Evolutionary conservation across 1,140 invertebrate species (phyloP).

Genomic region (Nymphalis io): DNA sequence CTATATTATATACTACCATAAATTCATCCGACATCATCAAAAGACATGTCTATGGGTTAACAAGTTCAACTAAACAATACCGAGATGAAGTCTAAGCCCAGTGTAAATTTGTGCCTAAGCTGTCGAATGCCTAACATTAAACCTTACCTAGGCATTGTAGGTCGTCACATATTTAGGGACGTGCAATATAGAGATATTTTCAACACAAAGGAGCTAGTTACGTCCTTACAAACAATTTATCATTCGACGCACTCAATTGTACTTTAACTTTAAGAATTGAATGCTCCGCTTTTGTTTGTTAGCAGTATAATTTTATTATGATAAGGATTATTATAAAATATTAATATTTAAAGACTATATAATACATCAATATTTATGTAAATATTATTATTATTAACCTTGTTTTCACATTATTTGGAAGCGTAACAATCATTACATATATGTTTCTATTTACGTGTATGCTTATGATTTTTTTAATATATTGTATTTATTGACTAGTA

Average conservation of each 20-base stretch:
- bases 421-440: too few species aligned
- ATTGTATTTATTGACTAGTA: too few species aligned
- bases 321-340: neutral
- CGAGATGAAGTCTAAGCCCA: neutral
- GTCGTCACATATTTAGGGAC: conserved; percentile 49
- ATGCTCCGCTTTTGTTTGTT: neutral
- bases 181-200: conserved; percentile 36
- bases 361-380: too few species aligned
- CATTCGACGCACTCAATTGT: conserved; percentile 45
- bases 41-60: neutral
- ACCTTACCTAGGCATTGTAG: conserved; percentile 44
- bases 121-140: conserved; percentile 45
- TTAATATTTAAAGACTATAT: too few species aligned
- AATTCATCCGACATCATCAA: neutral
- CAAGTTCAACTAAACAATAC: neutral
- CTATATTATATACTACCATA: too few species aligned
- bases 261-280: conserved; percentile 46
- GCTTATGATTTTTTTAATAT: too few species aligned
- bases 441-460: too few species aligned
- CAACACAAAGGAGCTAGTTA: conserved; percentile 48
- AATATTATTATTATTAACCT: too few species aligned
- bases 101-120: conserved; percentile 58
- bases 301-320: neutral
- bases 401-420: too few species aligned
- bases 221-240: conserved; percentile 39